These are phyloP conservation scores for Hymenopus coronatus DNA, from an alignment of 2,888 invertebrate genomes.

Conservation along the genomic window DNA sequence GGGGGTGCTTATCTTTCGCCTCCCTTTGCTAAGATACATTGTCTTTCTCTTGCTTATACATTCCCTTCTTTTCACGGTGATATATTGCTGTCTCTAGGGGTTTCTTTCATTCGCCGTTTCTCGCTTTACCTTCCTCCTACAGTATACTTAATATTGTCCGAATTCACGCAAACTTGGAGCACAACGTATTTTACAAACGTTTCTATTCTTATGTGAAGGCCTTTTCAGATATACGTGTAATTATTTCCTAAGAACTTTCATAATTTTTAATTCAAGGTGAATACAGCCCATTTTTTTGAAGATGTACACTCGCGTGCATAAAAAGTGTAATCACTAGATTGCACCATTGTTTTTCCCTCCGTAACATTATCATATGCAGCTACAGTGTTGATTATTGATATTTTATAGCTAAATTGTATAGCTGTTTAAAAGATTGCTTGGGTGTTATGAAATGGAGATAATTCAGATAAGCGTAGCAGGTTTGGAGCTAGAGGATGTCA, in stretches of 20 bases:
- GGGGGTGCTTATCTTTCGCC: conserved; percentile 2
- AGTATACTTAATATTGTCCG: neutral
- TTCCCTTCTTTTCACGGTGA: neutral
- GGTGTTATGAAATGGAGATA: too few relatives aligned
- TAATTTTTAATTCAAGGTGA: too few relatives aligned
- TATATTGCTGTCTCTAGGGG: neutral
- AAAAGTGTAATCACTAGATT: too few relatives aligned
- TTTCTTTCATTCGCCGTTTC: neutral
- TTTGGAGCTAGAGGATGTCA: too few relatives aligned
- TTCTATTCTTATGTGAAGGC: neutral
- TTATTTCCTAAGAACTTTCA: neutral
- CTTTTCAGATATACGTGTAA: neutral
- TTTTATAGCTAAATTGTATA: too few relatives aligned
- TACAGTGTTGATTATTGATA: too few relatives aligned
- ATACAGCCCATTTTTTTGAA: too few relatives aligned
- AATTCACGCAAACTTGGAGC: neutral
- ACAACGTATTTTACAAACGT: neutral
- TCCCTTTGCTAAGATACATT: neutral
- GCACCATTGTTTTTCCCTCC: too few relatives aligned
- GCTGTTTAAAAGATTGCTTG: too few relatives aligned
- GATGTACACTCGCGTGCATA: too few relatives aligned
- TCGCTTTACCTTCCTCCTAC: neutral
- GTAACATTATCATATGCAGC: too few relatives aligned
- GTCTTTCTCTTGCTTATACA: conserved; percentile 4
- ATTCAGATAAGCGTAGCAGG: too few relatives aligned